These are phyloP conservation scores for Apistogramma diplotaenia DNA, from an alignment of 2,113 vertebrate genomes.

Conservation along the genomic window DNA sequence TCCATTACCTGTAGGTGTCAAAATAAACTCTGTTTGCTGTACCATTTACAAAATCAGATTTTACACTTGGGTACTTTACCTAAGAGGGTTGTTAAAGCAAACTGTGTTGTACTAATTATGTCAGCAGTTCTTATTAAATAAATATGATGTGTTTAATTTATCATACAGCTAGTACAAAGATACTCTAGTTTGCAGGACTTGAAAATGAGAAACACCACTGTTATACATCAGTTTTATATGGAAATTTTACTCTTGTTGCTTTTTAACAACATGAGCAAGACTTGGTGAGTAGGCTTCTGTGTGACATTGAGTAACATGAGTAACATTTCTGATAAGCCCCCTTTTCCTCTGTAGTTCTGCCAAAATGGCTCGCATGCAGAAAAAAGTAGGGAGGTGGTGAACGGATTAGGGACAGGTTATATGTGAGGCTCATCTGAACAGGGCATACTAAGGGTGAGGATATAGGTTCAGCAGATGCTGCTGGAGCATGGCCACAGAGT, in stretches of 20 bases:
- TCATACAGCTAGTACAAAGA: not conserved
- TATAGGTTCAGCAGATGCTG: conserved; percentile 42
- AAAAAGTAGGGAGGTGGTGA: conserved; percentile 33
- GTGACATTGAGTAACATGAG: conserved; percentile 25
- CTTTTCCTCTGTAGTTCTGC: conserved; percentile 59
- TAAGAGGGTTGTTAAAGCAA: not conserved
- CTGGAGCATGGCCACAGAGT: conserved; percentile 35
- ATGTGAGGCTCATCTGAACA: conserved; percentile 30
- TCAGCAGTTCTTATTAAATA: not conserved
- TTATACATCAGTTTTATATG: not conserved
- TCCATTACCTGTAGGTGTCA: not conserved
- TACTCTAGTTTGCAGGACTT: not conserved
- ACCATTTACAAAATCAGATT: not conserved
- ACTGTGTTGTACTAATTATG: not conserved
- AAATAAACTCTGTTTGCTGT: not conserved
- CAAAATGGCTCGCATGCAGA: conserved; percentile 50
- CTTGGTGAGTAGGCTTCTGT: not conserved
- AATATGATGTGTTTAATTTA: not conserved
- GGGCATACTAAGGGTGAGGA: not conserved
- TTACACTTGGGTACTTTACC: not conserved
- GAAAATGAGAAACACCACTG: not conserved
- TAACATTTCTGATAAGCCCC: conserved; percentile 33
- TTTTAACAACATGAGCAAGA: conserved; percentile 14
- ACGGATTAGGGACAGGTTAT: conserved; percentile 56
- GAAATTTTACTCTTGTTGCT: conserved; percentile 13